A percentile compares a stretch with the other conserved stretches of the same genome.
These are phyloP conservation scores for Diadegma fenestrale DNA, from an alignment of 2,888 invertebrate species.

Conservation along the genomic window DNA sequence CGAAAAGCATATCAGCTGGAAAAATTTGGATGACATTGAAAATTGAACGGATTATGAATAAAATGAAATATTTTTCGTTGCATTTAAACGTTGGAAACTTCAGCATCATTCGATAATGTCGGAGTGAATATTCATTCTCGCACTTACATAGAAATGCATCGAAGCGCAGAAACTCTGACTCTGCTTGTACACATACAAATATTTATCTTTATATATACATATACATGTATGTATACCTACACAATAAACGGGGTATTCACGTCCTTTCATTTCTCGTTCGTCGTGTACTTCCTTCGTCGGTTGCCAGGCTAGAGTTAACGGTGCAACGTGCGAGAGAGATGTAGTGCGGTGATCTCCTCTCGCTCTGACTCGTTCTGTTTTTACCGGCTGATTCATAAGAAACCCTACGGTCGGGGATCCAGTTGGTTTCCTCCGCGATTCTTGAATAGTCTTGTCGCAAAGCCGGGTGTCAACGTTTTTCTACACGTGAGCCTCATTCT, in stretches of 20 bases:
- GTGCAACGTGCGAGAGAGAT: constrained; percentile 71
- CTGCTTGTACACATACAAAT: not conserved
- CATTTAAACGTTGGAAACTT: too few species aligned
- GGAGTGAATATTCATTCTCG: constrained; percentile 61
- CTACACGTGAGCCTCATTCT: constrained; percentile 29
- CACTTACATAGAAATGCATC: constrained; percentile 56
- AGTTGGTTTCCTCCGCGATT: constrained; percentile 47
- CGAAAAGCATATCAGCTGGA: too few species aligned
- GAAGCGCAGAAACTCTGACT: constrained; percentile 45
- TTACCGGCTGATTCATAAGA: constrained; percentile 63
- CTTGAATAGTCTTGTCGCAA: constrained; percentile 39
- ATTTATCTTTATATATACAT: not conserved
- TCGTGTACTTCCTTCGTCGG: constrained; percentile 71
- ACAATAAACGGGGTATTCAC: constrained; percentile 48
- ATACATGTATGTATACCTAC: constrained; percentile 6
- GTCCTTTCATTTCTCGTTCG: constrained; percentile 64
- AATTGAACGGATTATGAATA: too few species aligned
- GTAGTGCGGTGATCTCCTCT: constrained; percentile 35
- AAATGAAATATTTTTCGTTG: too few species aligned
- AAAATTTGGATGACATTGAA: too few species aligned
- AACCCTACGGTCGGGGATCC: constrained; percentile 53
- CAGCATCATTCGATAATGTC: too few species aligned
- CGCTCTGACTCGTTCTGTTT: not conserved
- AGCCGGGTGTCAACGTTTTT: constrained; percentile 9
- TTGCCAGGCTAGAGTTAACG: constrained; percentile 82